Evolutionary conservation across 2,113 vertebrate genomes (phyloP), one percentile per base, ranked within the genome.

Genomic region (Scalopus aquaticus): DNA sequence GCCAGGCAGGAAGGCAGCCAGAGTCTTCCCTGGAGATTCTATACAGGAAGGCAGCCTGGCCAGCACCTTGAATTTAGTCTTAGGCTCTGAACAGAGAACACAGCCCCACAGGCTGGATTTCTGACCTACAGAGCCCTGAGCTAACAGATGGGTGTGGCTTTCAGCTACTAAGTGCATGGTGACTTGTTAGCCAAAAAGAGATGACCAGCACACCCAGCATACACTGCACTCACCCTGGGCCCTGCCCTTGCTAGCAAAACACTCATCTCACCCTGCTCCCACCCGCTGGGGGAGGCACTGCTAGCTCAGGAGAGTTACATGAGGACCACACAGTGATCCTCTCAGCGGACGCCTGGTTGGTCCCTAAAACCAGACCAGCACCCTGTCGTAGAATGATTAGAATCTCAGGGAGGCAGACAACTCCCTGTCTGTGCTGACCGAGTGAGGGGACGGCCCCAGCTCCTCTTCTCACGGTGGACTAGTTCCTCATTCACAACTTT

Each of bases 221-320:
- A 22, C 32, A 26, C 19, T 5, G 7, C 35, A 22, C 10, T 4
- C 3, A 2, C 4, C 12, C 30, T 4, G 0, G 13, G 10, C 28
- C n/a, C 37, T 46, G 39, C 26, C 81, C n/a, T 4, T 3, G 24
- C 12, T 46, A 28, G 44, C 2, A 20, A 51, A 46, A 20, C 30
- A 17, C 51, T 54, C 16, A 32, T 24, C 32, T 6, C 72, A 32
- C 16, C 37, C 69, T 51, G 5, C 5, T 20, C 35, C 44, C 46
- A 49, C 44, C 67, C 28, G 19, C 15, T 32, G 32, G 5, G 30
- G 42, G 72, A 54, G 35, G 67, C 30, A 26, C 30, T 20, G 19
- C 3, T 6, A 6, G 49, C 58, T 22, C 4, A 70, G 12, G 54
- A 51, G 54, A 46, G 12, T 6, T 28, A 1, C 28, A 1, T 37